These are phyloP conservation scores for Lysandra coridon DNA, from an alignment of 2,888 invertebrate genomes.

Conservation along the genomic window DNA sequence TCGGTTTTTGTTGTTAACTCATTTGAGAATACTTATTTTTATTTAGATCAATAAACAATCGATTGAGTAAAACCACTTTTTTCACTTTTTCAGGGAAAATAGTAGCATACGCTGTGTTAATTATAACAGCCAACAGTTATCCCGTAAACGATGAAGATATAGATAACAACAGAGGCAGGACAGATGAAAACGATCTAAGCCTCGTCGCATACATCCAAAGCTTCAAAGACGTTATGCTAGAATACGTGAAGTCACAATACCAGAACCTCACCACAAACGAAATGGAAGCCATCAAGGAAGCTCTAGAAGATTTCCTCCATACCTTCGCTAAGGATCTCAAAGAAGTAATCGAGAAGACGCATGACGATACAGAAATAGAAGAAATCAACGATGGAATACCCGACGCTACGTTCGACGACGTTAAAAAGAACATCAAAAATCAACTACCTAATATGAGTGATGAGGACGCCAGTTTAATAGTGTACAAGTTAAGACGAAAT, in stretches of 20 bases:
- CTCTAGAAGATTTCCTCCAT: slow-evolving; percentile 47
- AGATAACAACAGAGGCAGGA: slow-evolving; percentile 4
- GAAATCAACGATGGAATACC: slow-evolving; percentile 43
- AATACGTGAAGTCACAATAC: slow-evolving; percentile 44
- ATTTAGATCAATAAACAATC: too few species aligned
- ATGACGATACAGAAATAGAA: slow-evolving; percentile 32
- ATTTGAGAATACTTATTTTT: too few species aligned
- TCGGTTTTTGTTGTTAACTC: too few species aligned
- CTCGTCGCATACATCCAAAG: slow-evolving; percentile 43
- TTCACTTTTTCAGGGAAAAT: slow-evolving; percentile 38
- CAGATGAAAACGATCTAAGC: slow-evolving; percentile 29
- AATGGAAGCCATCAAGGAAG: slow-evolving; percentile 40
- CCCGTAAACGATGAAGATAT: slow-evolving; percentile 36
- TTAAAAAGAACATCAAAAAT: slow-evolving; percentile 42
- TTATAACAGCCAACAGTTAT: slow-evolving; percentile 28
- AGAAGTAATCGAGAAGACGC: slow-evolving; percentile 41
- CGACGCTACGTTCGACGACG: slow-evolving; percentile 43
- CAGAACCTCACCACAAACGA: slow-evolving; percentile 42
- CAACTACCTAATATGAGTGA: slow-evolving; percentile 44
- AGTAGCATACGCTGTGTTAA: slow-evolving; percentile 32
- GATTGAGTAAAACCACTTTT: background rate
- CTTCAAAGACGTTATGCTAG: slow-evolving; percentile 45
- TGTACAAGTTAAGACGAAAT: slow-evolving; percentile 45
- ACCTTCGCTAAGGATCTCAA: slow-evolving; percentile 47
- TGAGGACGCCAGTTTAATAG: slow-evolving; percentile 42